These are phyloP conservation scores for Montifringilla adamsi DNA, from an alignment of 2,113 vertebrate species.

Conservation along the genomic window DNA sequence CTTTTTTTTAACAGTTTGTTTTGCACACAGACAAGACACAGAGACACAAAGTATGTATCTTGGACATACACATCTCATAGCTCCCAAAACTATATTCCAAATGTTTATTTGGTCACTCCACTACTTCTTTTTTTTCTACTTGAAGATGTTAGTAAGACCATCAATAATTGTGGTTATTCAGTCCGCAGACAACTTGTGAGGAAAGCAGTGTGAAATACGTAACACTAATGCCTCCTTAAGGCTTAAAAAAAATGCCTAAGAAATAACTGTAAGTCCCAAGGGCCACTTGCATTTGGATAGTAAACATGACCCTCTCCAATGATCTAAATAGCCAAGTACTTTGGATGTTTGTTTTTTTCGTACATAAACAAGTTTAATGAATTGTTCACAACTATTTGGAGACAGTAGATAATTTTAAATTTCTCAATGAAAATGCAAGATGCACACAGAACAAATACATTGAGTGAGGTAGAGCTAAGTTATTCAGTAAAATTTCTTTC, in stretches of 20 bases:
- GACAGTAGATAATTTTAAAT: not conserved
- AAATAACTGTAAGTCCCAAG: not conserved
- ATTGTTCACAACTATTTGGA: not conserved
- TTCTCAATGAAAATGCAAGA: not conserved
- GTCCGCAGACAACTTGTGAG: not conserved
- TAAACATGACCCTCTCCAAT: not conserved
- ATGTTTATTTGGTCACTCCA: accelerated
- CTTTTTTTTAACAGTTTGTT: not conserved
- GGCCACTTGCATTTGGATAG: not conserved
- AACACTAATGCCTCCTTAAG: not conserved
- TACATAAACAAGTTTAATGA: not conserved
- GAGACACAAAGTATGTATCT: not conserved
- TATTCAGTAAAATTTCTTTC: not conserved
- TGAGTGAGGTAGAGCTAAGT: accelerated
- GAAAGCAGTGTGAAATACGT: not conserved
- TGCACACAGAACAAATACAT: not conserved
- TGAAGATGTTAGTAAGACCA: not conserved
- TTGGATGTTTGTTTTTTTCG: not conserved
- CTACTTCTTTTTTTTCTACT: not conserved
- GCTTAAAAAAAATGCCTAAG: not conserved
- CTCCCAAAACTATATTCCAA: not conserved
- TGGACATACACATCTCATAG: not conserved
- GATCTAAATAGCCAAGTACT: not conserved
- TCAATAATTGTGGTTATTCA: not conserved
- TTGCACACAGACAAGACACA: not conserved